Evolutionary conservation across 1,140 invertebrate genomes (phyloP).

Genomic region (Colletes gigas): DNA sequence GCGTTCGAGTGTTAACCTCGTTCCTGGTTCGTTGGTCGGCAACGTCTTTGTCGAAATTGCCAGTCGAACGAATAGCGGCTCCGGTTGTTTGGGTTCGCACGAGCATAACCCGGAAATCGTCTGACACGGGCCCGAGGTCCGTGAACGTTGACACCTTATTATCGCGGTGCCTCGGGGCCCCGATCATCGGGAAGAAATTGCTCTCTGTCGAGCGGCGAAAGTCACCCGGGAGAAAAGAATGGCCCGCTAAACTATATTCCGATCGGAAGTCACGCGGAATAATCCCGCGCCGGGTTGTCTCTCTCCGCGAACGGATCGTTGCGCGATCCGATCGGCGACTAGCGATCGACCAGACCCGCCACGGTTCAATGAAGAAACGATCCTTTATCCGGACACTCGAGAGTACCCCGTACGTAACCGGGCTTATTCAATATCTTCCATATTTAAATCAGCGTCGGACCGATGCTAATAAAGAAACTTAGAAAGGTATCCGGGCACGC

Average conservation of each 20-base stretch:
- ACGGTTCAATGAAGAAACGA: conserved; percentile 57
- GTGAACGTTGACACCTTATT: conserved; percentile 70
- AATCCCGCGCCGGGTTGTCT: conserved; percentile 44
- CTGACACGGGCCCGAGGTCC: conserved; percentile 30
- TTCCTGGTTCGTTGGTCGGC: neutral
- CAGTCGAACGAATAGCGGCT: too few relatives aligned
- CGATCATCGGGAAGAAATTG: conserved; percentile 57
- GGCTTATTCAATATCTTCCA: conserved; percentile 39
- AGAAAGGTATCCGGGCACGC: conserved; percentile 12
- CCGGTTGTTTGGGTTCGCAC: conserved; percentile 49
- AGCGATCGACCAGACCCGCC: conserved; percentile 26
- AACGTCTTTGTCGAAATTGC: conserved; percentile 1
- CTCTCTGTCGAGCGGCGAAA: conserved; percentile 44
- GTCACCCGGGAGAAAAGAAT: conserved; percentile 53
- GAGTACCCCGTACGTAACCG: conserved; percentile 33
- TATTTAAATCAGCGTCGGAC: conserved; percentile 34
- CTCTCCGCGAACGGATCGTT: conserved; percentile 25
- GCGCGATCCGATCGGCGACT: conserved; percentile 47
- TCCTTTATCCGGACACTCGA: conserved; percentile 47
- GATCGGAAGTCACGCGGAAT: conserved; percentile 69
- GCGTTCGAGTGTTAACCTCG: neutral
- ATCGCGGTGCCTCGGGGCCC: conserved; percentile 52
- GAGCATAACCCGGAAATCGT: conserved; percentile 67
- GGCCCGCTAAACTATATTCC: conserved; percentile 61
- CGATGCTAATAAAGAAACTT: conserved; percentile 34